phyloP scores from a whole-genome alignment of 2,797 vertebrate genomes.

The Hydrocynus forskahlii region DNA sequence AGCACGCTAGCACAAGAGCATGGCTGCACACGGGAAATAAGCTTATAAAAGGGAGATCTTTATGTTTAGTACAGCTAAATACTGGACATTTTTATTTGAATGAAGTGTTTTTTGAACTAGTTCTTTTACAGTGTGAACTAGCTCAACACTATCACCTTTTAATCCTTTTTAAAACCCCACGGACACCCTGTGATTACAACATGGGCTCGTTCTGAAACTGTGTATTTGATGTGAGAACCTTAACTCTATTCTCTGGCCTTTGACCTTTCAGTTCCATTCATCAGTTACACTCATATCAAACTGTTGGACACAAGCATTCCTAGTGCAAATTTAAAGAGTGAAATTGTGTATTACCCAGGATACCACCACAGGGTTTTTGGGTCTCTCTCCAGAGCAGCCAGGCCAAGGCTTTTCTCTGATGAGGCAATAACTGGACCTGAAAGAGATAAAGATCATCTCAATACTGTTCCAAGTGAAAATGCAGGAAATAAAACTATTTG shows the following conservation, averaged over 20 bases:
- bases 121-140: too few species aligned
- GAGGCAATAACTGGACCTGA: conserved; percentile 81
- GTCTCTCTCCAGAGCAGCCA: conserved; percentile 95
- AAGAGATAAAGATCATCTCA: background rate
- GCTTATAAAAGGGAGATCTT: too few species aligned
- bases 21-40: too few species aligned
- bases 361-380: conserved; percentile 91
- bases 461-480: background rate
- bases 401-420: conserved; percentile 89
- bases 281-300: background rate
- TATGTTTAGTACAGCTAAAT: too few species aligned
- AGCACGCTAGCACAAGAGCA: too few species aligned
- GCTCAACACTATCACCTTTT: too few species aligned
- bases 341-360: conserved; percentile 84
- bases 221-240: background rate
- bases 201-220: background rate
- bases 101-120: too few species aligned
- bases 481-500: too few species aligned
- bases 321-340: background rate
- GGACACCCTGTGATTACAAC: background rate
- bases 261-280: background rate
- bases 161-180: too few species aligned
- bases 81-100: too few species aligned
- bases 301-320: background rate
- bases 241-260: background rate